Base-by-base conservation (phyloP, 2,888 invertebrate species). In the Poecilus cupreus region DNA sequence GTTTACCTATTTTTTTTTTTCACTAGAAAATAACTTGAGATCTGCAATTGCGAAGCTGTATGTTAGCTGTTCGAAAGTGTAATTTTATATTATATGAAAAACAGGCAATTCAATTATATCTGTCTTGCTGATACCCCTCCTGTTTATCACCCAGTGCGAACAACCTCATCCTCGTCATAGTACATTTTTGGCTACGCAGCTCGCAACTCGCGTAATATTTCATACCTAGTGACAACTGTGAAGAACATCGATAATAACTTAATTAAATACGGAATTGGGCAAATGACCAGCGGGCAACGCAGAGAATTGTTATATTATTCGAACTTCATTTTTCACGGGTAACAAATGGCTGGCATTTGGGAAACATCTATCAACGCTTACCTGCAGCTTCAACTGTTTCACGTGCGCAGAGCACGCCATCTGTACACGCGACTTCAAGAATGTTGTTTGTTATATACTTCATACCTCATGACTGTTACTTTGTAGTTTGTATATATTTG, bases 331-430 rank as follows among this genome's bases (percentile, higher is more conserved):
- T 80, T 80, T 80, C 79, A 80, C 79, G 26, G 43, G 51, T 70
- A 80, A 80, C 70, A 80, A 80, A 80, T 80, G 24, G 51, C 51
- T 70, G 26, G 24, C 79, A 20, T 80, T 70, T 80, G 51, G 79
- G 79, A 70, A 49, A 68, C 79, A 80, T 80, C 79, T 80, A 80
- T 80, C 79, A 80, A 68, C 51, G 70, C 51, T 51, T 70, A 80
- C 70, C 70, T 49, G 70, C 49, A 74, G 72, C 43, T 72, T 43
- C 72, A 72, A 72, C 16, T 72, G 43, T 8, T 32, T 32, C 43
- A 4, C 11, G 22, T 68, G 22, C 43, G 37, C 46, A 6, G 18
- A 10, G 32, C 46, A 54, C 54, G 26, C 60, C 26, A 68, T 16
- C 13, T 68, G 20, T 51, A 68, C 79, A 79, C 49, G 26, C 22